Base-by-base conservation (phyloP, 2,113 vertebrate species). In the Typhlomys cinereus region DNA sequence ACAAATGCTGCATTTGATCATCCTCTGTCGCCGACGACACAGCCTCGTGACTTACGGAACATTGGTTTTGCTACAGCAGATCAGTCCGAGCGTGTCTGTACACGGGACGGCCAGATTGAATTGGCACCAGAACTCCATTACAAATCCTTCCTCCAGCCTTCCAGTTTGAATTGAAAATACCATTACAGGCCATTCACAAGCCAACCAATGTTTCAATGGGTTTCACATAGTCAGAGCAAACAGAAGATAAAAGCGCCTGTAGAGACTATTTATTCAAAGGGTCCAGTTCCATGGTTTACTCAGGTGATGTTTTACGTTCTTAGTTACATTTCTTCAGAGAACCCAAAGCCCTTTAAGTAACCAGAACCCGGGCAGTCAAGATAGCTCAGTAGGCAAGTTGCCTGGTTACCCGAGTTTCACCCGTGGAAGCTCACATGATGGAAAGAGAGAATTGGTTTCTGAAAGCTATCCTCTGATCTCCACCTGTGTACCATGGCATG, bases 81-180 rank as follows among this genome's bases (percentile, higher is more conserved):
- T 64, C 12, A 7, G 61, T 50, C 82, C 73, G 48, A 62, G 18
- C 64, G 31, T 90, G 50, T 85, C 50, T 89, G 25, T 80, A 34
- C 54, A 2, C 36, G 62, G 80, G 75, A n/a, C 36, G 52, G n/a
- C 46, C 59, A 50, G 61, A 83, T 12, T 39, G 81, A 85, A 79
- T 62, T 48, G 78, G 46, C 88, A 64, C 25, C n/a, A 3, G 27
- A 92, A 52, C 79, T 75, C 66, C 46, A 4, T 80, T 88, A 61
- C 81, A 81, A 23, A 81, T n/a, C 50, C 81, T 92, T 80, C 84
- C 29, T 66, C 46, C 64, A 57, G 27, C 21, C 79, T 89, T 88
- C 64, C 27, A 66, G 62, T 93, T 70, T 91, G 90, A 75, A 76
- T 52, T 29, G 36, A 64, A 88, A 89, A 64, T 82, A n/a, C 4